Evolutionary conservation across 2,113 vertebrate species (phyloP), one percentile per base, ranked within the genome.

Genomic region (Rhynchomys soricoides): DNA sequence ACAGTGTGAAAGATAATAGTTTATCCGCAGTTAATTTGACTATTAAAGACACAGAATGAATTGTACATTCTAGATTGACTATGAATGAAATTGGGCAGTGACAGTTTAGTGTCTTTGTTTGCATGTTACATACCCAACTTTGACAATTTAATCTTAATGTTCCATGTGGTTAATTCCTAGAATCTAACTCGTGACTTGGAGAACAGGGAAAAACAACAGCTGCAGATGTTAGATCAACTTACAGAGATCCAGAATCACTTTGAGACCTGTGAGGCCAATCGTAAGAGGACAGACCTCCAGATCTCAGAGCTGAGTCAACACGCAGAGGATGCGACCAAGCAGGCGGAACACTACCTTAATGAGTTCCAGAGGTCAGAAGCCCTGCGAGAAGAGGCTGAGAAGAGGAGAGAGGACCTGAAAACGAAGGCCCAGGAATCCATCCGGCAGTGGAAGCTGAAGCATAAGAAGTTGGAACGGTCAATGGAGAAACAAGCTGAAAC

Each of bases 401-500:
- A 98, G 98, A 99, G 98, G 97, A 98, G 98, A 95, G 99, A 99
- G 43, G 99, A 99, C 75, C 94, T 99, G 97, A 99, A 99, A 94
- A 55, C 92, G 77, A 99, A 99, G 97, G 99, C 99, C 40, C 99
- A 99, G 95, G 99, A 99, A 90, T 98, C 99, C 15, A 98, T 99
- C 86, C 98, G 98, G 68, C 99, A 99, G 1, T 99, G 99, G 99
- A 99, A 99, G 97, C 10, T 99, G 52, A 99, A 99, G 96, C 99
- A 98, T 97, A 99, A 98, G 98, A 99, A 99, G 95, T 93, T 99
- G 96, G 98, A 99, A 98, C 98, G 97, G 88, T 98, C 99, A 34
- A 62, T 99, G 95, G 99, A 99, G 95, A 99, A 99, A 85, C 98
- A 98, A 29, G 98, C 97, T 7, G 98, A 98, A 86, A 96, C 97